Evolutionary conservation across 2,113 vertebrate genomes (phyloP).

Genomic region (Spea bombifrons): DNA sequence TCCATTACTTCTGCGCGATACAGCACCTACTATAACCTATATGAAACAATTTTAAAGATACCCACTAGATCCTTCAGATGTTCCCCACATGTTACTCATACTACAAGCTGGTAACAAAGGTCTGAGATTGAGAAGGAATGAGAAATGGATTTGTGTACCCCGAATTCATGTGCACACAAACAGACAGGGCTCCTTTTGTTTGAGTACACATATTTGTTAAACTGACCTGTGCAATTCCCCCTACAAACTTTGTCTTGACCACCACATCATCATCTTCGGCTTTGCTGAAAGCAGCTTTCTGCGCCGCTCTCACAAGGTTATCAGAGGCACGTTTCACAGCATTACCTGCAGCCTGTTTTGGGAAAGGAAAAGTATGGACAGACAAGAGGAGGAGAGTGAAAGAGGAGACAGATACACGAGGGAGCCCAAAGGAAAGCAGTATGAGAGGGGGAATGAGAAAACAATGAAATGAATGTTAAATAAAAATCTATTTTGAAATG

Average conservation of each 20-base stretch:
- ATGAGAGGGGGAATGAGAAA: constrained; percentile 1
- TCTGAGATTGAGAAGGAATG: too few species aligned
- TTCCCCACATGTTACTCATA: too few species aligned
- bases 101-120: too few species aligned
- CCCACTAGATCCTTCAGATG: too few species aligned
- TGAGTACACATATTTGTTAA: neutral
- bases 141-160: too few species aligned
- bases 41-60: too few species aligned
- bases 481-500: neutral
- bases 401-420: neutral
- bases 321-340: constrained; percentile 97
- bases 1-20: too few species aligned
- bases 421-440: neutral
- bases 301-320: constrained; percentile 95
- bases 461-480: neutral
- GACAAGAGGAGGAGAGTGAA: neutral
- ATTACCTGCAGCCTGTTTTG: constrained; percentile 84
- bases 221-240: constrained; percentile 96
- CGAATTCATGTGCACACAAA: too few species aligned
- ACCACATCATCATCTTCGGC: constrained; percentile 88
- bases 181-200: too few species aligned
- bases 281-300: constrained; percentile 95
- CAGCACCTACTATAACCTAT: too few species aligned
- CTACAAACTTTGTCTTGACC: constrained; percentile 96
- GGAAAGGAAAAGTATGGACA: constrained; percentile 19